These are phyloP conservation scores for Tenebrio molitor DNA, from an alignment of 1,140 invertebrate genomes.

Conservation along the genomic window DNA sequence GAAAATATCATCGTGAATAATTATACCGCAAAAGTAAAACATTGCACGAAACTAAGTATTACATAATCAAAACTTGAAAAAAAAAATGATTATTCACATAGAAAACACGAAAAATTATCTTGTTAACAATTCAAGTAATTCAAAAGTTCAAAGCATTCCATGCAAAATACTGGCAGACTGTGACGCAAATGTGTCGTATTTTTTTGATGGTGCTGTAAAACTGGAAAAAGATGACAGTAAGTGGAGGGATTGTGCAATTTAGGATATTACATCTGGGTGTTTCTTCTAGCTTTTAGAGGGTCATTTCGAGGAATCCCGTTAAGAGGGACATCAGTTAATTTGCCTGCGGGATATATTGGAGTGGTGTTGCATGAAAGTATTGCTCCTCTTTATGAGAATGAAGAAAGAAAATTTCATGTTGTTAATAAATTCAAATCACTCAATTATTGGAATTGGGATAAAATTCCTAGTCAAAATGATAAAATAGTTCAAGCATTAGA, in stretches of 20 bases:
- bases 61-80: neutral
- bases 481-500: slow-evolving; percentile 75
- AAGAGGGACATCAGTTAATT: slow-evolving; percentile 72
- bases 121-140: slow-evolving; percentile 61
- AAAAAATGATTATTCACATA: slow-evolving; percentile 69
- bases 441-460: slow-evolving; percentile 86
- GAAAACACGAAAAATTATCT: slow-evolving; percentile 69
- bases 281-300: too few relatives aligned
- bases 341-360: slow-evolving; percentile 78
- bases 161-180: slow-evolving; percentile 81
- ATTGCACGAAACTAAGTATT: too few relatives aligned
- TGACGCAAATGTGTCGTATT: slow-evolving; percentile 77
- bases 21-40: too few relatives aligned
- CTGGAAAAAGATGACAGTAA: slow-evolving; percentile 64
- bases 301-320: slow-evolving; percentile 79
- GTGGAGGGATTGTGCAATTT: too few relatives aligned
- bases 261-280: too few relatives aligned
- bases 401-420: slow-evolving; percentile 74
- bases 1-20: too few relatives aligned
- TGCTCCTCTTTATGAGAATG: slow-evolving; percentile 71
- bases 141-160: slow-evolving; percentile 78
- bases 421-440: slow-evolving; percentile 75
- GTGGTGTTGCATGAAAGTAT: slow-evolving; percentile 76
- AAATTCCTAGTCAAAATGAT: slow-evolving; percentile 79
- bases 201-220: slow-evolving; percentile 76